Conservation (phyloP, 2,888 invertebrate species). For the Eugnorisma glareosa region DNA sequence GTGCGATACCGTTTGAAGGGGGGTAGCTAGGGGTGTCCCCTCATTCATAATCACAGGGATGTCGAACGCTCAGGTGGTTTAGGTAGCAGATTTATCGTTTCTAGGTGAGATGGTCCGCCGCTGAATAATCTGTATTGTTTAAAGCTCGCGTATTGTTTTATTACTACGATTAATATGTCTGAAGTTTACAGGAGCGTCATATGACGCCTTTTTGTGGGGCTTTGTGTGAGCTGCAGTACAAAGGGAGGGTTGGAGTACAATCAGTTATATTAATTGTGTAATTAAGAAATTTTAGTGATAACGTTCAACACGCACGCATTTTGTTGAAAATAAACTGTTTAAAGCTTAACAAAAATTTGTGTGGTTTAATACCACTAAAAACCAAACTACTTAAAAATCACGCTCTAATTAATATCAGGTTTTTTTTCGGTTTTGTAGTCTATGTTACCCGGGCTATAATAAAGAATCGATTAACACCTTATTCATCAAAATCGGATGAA, state of each 20-base stretch:
- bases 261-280: slow-evolving; percentile 29
- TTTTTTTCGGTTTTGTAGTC: too few relatives aligned
- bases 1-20: slow-evolving; percentile 65
- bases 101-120: slow-evolving; percentile 82
- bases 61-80: slow-evolving; percentile 89
- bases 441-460: too few relatives aligned
- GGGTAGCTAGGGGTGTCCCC: slow-evolving; percentile 74
- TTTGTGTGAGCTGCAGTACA: slow-evolving; percentile 15
- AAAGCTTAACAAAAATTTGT: too few relatives aligned
- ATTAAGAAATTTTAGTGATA: slow-evolving; percentile 26
- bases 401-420: too few relatives aligned
- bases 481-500: too few relatives aligned
- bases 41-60: slow-evolving; percentile 87
- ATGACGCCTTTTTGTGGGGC: slow-evolving; percentile 52
- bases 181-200: slow-evolving; percentile 58
- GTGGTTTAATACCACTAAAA: too few relatives aligned
- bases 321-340: background rate
- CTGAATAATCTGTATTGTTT: slow-evolving; percentile 84
- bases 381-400: too few relatives aligned
- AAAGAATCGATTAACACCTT: too few relatives aligned
- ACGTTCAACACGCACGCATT: slow-evolving; percentile 28
- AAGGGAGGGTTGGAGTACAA: slow-evolving; percentile 1
- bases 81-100: slow-evolving; percentile 87
- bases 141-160: slow-evolving; percentile 73
- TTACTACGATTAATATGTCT: slow-evolving; percentile 69